These are phyloP conservation scores for Helicolenus hilgendorfi DNA, from an alignment of 2,797 vertebrate species.

Conservation along the genomic window DNA sequence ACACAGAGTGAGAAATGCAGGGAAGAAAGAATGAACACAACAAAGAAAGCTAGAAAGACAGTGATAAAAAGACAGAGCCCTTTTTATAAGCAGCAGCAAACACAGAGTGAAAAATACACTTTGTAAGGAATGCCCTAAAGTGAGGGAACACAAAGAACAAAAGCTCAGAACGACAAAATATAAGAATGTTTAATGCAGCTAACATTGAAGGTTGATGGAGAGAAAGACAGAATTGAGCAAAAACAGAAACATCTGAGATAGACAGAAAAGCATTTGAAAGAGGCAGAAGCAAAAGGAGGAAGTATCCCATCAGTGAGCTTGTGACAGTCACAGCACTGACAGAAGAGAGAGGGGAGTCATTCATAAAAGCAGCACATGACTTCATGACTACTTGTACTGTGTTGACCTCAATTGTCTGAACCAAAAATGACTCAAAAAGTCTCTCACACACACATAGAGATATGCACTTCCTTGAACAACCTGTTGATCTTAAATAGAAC, in stretches of 20 bases:
- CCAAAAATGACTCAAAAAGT: conserved; percentile 4
- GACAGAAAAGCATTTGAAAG: conserved; percentile 37
- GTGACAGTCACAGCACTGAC: conserved; percentile 84
- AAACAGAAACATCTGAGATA: conserved; percentile 9
- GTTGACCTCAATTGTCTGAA: conserved; percentile 45
- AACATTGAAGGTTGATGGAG: not conserved
- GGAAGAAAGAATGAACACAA: not conserved
- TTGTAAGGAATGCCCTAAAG: not conserved
- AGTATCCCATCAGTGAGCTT: conserved; percentile 73
- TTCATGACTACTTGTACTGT: conserved; percentile 76
- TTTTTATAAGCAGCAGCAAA: conserved; percentile 3
- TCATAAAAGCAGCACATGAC: conserved; percentile 87
- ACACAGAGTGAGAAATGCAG: conserved; percentile 4
- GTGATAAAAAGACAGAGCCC: not conserved
- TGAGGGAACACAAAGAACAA: not conserved
- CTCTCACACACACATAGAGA: not conserved
- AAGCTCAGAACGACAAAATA: not conserved
- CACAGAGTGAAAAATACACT: not conserved
- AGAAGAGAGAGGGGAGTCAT: conserved; percentile 81
- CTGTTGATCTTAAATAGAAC: not conserved
- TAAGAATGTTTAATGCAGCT: not conserved
- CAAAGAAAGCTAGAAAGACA: not conserved
- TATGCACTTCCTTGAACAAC: conserved; percentile 10
- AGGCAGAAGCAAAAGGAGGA: conserved; percentile 63
- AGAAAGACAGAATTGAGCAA: not conserved